These are phyloP conservation scores for Exocentrus adspersus DNA, from an alignment of 2,888 invertebrate species.

Conservation along the genomic window DNA sequence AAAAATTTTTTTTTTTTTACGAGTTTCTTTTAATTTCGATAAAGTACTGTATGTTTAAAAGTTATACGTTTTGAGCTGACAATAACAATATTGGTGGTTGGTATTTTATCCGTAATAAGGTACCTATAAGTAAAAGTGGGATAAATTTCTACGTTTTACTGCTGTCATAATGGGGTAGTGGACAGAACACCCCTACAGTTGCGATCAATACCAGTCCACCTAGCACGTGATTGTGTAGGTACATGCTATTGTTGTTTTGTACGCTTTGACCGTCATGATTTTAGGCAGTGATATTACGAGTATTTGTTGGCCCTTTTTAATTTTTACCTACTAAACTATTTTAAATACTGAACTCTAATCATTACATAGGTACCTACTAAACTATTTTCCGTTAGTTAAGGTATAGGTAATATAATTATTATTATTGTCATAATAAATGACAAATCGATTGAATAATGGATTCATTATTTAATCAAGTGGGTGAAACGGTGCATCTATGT, in stretches of 20 bases:
- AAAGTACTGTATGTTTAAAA: not conserved
- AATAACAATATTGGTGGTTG: not conserved
- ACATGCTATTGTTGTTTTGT: not conserved
- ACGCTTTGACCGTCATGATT: not conserved
- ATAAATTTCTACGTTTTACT: not conserved
- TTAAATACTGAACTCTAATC: too few relatives aligned
- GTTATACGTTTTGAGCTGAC: not conserved
- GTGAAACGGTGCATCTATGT: too few relatives aligned
- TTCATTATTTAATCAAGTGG: too few relatives aligned
- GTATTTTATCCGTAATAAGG: not conserved
- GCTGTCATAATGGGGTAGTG: slow-evolving; percentile 9
- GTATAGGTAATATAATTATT: too few relatives aligned
- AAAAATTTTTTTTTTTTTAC: not conserved
- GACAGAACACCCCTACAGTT: slow-evolving; percentile 8
- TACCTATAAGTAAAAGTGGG: not conserved
- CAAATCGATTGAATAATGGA: too few relatives aligned
- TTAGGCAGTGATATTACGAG: too few relatives aligned
- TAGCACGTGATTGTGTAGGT: slow-evolving; percentile 20
- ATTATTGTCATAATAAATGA: too few relatives aligned
- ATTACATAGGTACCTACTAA: too few relatives aligned
- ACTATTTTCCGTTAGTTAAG: too few relatives aligned
- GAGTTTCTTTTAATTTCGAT: not conserved
- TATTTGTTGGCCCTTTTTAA: too few relatives aligned
- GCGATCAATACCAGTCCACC: slow-evolving; percentile 13
- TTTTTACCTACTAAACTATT: too few relatives aligned